Evolutionary conservation across 2,113 vertebrate genomes (phyloP), one percentile per base, ranked within the genome.

Genomic region (Erythrolamprus reginae): DNA sequence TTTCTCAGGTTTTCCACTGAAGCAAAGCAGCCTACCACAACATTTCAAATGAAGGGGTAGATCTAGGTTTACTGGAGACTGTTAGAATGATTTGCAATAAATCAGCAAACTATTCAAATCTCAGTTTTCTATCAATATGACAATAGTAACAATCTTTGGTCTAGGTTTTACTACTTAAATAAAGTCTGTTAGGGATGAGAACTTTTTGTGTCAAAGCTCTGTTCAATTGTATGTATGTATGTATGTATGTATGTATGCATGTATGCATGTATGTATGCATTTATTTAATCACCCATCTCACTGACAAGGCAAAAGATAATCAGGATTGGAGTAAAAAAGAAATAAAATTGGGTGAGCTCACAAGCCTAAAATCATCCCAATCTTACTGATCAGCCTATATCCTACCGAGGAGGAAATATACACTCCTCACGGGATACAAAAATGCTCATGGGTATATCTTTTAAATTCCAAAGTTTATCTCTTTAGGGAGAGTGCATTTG

Each of bases 401-500:
- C 38, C 19, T 51, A 85, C 42, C 15, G 21, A 50, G 77, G n/a
- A 82, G 53, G 33, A 48, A 56, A 89, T 56, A 50, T 26, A 58
- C 23, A 82, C 3, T 19, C 17, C 52, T 90, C 38, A 42, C 23
- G 26, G 33, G 26, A 48, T 42, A 47, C 5, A 33, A 53, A 90
- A 87, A 82, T 47, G 61, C 42, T 47, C n/a, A 48, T 58, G 58
- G 85, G 94, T 95, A 90, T 96, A 95, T 13, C 91, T 90, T 93
- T 94, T 91, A 94, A 91, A 92, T 96, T 93, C 93, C 52, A 88
- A 95, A 93, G 24, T 55, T 94, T 96, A 93, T 91, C 93, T 95
- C 96, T 97, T 97, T 97, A 97, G 97, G 87, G 51, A 65, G 65
- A 94, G 51, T 93, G 77, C 92, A 86, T 96, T 96, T 96, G 95